Percentiles rank a stretch among this genome's conserved stretches.
phyloP scores from a whole-genome alignment of 1,140 invertebrate genomes.

The Drosophila tropicalis region DNA sequence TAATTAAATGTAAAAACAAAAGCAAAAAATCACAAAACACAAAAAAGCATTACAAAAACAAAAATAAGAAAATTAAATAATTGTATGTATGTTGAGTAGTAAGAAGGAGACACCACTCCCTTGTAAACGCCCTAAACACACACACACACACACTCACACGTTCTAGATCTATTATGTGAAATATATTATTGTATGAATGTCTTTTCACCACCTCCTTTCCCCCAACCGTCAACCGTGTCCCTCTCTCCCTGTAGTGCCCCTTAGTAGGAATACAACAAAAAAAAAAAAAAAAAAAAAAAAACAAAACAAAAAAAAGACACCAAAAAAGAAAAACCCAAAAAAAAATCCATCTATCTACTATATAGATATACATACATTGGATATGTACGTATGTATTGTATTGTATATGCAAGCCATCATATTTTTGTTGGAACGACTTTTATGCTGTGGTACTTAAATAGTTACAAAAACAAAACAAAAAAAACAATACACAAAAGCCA shows the following conservation, averaged over 20 bases:
- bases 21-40: background rate
- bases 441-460: constrained; percentile 77
- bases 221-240: no score
- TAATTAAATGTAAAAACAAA: constrained; percentile 23
- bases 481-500: constrained; percentile 31
- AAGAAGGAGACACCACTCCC: background rate
- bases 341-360: constrained; percentile 27
- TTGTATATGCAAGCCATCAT: constrained; percentile 44
- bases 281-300: background rate
- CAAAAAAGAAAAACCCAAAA: constrained; percentile 46
- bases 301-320: constrained; percentile 43
- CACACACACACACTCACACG: background rate
- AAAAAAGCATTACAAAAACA: constrained; percentile 7
- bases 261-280: background rate
- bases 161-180: constrained; percentile 4
- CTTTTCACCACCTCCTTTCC: background rate
- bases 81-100: constrained; percentile 36
- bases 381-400: constrained; percentile 12
- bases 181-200: constrained; percentile 10
- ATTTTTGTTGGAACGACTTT: constrained; percentile 62
- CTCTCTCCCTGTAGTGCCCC: background rate
- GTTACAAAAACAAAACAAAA: constrained; percentile 32
- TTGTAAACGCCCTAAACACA: background rate
- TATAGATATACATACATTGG: constrained; percentile 30
- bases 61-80: constrained; percentile 25